Percentiles rank a stretch among this genome's conserved stretches.
phyloP scores from a whole-genome alignment of 2,113 vertebrate genomes.

The Ursus arctos region DNA sequence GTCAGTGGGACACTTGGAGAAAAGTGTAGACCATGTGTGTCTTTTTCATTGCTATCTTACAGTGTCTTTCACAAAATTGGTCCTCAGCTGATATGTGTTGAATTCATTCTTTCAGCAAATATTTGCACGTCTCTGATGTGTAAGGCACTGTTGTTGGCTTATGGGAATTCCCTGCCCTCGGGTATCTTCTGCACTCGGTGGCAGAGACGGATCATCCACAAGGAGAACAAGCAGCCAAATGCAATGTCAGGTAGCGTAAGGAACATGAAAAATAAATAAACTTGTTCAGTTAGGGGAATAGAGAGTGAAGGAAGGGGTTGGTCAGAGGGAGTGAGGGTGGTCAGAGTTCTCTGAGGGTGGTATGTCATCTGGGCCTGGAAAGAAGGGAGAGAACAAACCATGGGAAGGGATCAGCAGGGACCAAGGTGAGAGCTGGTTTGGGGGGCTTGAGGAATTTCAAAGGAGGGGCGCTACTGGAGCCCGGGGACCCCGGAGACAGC shows the following conservation, averaged over 20 bases:
- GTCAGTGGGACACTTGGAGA: neutral
- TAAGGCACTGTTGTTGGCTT: neutral
- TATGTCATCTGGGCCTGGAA: neutral
- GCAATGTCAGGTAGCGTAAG: neutral
- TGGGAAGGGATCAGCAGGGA: neutral
- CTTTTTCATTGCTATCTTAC: neutral
- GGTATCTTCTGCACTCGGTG: neutral
- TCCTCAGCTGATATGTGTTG: neutral
- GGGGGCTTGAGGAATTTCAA: neutral
- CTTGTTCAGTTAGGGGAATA: neutral
- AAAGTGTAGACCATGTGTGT: neutral
- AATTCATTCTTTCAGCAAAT: neutral
- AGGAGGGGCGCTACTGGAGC: accelerated
- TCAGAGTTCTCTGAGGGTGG: neutral
- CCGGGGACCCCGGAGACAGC: neutral
- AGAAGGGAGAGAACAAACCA: neutral
- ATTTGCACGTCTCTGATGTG: neutral
- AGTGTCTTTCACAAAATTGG: neutral
- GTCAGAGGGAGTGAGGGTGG: neutral
- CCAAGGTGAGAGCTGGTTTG: neutral
- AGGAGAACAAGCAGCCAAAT: neutral
- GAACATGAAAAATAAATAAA: neutral
- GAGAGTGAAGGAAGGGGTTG: neutral
- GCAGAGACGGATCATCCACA: neutral
- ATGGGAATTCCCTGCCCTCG: neutral